Percentiles rank a stretch among this genome's conserved stretches.
Conservation (phyloP, 1,140 invertebrate genomes). For the Coptotermes formosanus region DNA sequence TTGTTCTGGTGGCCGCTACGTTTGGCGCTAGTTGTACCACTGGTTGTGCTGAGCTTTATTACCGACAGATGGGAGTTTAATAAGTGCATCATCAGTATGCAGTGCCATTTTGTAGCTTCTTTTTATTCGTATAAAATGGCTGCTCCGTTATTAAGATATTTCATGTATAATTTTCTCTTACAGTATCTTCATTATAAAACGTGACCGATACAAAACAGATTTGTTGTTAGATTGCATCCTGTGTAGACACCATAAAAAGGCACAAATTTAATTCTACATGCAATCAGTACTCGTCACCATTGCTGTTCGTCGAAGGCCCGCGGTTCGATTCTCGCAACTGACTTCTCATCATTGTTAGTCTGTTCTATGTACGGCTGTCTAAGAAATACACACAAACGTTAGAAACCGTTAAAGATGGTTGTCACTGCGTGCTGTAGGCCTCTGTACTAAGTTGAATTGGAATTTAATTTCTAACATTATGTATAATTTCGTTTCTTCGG, state of each 20-base stretch:
- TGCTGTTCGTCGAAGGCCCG: too few relatives aligned
- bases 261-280: too few relatives aligned
- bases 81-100: background rate
- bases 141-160: background rate
- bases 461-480: too few relatives aligned
- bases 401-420: too few relatives aligned
- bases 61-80: background rate
- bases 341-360: too few relatives aligned
- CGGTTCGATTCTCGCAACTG: too few relatives aligned
- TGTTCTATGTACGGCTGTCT: too few relatives aligned
- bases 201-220: conserved; percentile 2
- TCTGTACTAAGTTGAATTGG: too few relatives aligned
- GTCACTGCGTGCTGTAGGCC: too few relatives aligned
- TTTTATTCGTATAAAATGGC: background rate
- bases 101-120: background rate
- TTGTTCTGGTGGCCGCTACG: background rate
- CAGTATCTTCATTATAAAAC: conserved; percentile 19
- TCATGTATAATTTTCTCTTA: conserved; percentile 2
- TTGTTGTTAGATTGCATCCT: background rate
- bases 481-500: too few relatives aligned
- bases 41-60: background rate
- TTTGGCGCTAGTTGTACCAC: background rate
- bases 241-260: background rate
- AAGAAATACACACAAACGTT: too few relatives aligned
- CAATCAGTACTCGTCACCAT: too few relatives aligned